A percentile compares a stretch with the other conserved stretches of the same genome.
phyloP scores from a whole-genome alignment of 2,113 vertebrate genomes.

The Festucalex cinctus region DNA sequence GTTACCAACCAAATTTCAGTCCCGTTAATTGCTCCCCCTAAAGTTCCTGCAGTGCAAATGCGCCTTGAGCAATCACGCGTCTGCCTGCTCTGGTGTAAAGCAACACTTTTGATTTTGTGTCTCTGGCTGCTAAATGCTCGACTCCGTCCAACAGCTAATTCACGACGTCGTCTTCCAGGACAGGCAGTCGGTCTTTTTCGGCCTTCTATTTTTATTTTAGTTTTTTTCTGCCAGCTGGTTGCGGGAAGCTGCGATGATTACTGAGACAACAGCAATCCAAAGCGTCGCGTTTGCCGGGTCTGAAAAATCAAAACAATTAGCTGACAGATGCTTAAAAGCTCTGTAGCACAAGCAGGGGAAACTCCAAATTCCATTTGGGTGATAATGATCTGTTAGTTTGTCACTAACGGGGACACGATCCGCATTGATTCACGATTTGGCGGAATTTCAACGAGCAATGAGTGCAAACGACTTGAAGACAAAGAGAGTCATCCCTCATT shows the following conservation, averaged over 20 bases:
- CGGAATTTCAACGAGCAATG: neutral
- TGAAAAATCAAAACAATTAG: slow-evolving; percentile 11
- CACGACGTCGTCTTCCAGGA: neutral
- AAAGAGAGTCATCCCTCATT: neutral
- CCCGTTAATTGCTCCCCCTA: neutral
- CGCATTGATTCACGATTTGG: neutral
- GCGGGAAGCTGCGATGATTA: neutral
- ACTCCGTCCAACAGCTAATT: neutral
- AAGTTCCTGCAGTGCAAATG: neutral
- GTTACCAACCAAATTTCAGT: neutral
- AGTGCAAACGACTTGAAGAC: neutral
- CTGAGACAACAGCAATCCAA: neutral
- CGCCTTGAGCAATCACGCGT: neutral
- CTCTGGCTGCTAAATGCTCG: neutral
- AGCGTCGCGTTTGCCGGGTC: neutral
- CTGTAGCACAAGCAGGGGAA: neutral
- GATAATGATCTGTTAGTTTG: neutral
- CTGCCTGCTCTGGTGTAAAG: neutral
- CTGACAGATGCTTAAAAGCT: slow-evolving; percentile 9
- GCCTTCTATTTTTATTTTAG: neutral
- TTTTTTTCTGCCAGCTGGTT: slow-evolving; percentile 1
- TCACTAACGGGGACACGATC: neutral
- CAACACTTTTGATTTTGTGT: neutral
- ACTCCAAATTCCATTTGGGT: neutral
- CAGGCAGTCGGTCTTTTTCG: neutral